A percentile compares a stretch with the other conserved stretches of the same genome.
Evolutionary conservation across 1,140 invertebrate genomes (phyloP).

Genomic region (Cydia amplana): DNA sequence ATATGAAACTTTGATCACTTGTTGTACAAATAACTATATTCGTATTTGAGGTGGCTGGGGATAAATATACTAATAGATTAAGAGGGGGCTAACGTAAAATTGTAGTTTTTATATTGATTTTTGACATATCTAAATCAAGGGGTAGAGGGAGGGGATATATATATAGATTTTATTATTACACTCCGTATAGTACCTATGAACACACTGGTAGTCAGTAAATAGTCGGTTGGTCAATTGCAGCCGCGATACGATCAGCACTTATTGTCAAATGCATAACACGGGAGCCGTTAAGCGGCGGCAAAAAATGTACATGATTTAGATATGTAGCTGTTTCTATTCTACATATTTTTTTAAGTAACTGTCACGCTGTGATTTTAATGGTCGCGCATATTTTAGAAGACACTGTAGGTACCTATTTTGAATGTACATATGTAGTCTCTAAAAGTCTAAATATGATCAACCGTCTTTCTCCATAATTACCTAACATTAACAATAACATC

Average conservation of each 20-base stretch:
- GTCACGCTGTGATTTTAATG: neutral
- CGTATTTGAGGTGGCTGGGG: neutral
- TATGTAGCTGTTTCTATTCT: neutral
- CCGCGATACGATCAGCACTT: slow-evolving; percentile 15
- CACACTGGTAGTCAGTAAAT: neutral
- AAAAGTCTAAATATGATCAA: too few relatives aligned
- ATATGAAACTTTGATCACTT: too few relatives aligned
- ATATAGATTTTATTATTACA: too few relatives aligned
- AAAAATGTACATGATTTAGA: neutral
- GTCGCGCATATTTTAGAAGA: neutral
- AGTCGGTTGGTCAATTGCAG: neutral
- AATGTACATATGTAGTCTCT: neutral
- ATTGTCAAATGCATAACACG: neutral
- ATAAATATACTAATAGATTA: neutral
- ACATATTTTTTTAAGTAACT: neutral
- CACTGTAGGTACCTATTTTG: neutral
- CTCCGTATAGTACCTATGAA: too few relatives aligned
- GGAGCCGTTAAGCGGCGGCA: neutral
- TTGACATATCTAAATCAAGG: too few relatives aligned
- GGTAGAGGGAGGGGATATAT: too few relatives aligned
- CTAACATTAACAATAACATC: neutral
- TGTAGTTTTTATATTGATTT: too few relatives aligned
- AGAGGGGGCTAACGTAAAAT: too few relatives aligned
- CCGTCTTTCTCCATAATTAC: neutral
- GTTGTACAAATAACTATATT: too few relatives aligned